Evolutionary conservation across 2,888 invertebrate species (phyloP).

Genomic region (Phymatocera aterrima): DNA sequence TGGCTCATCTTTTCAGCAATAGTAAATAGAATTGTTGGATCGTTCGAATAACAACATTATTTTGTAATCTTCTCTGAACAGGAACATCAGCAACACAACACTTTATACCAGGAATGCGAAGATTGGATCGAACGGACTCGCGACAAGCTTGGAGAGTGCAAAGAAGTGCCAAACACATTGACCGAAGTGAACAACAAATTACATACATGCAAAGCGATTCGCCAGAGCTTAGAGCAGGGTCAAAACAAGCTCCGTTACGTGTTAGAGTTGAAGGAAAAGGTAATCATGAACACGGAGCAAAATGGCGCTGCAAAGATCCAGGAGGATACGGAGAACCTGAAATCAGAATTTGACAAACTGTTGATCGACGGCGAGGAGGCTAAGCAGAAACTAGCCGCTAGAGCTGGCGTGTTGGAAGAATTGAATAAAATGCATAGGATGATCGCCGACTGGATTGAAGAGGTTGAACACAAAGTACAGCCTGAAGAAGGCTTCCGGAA

Average conservation of each 20-base stretch:
- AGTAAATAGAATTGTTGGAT: not conserved
- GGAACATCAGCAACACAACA: slow-evolving; percentile 96
- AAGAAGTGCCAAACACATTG: slow-evolving; percentile 87
- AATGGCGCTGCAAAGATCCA: slow-evolving; percentile 92
- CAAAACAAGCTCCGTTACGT: slow-evolving; percentile 91
- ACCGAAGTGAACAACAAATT: slow-evolving; percentile 91
- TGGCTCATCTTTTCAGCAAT: not conserved
- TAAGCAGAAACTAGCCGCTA: slow-evolving; percentile 84
- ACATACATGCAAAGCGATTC: slow-evolving; percentile 89
- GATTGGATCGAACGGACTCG: slow-evolving; percentile 95
- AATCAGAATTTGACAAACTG: slow-evolving; percentile 93
- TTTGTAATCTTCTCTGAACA: slow-evolving; percentile 61
- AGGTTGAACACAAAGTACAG: slow-evolving; percentile 89
- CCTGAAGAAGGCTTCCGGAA: slow-evolving; percentile 85
- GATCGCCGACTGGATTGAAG: slow-evolving; percentile 91
- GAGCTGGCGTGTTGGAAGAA: slow-evolving; percentile 90
- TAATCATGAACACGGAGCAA: slow-evolving; percentile 94
- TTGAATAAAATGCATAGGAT: slow-evolving; percentile 89
- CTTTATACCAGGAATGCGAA: slow-evolving; percentile 94
- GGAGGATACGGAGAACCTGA: slow-evolving; percentile 92
- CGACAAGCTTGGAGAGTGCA: slow-evolving; percentile 89
- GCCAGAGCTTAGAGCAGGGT: slow-evolving; percentile 95
- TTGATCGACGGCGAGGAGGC: slow-evolving; percentile 88
- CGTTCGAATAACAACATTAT: not conserved
- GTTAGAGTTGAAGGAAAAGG: slow-evolving; percentile 93